Evolutionary conservation across 2,797 vertebrate genomes (phyloP).

Genomic region (Dendrocincla fuliginosa): DNA sequence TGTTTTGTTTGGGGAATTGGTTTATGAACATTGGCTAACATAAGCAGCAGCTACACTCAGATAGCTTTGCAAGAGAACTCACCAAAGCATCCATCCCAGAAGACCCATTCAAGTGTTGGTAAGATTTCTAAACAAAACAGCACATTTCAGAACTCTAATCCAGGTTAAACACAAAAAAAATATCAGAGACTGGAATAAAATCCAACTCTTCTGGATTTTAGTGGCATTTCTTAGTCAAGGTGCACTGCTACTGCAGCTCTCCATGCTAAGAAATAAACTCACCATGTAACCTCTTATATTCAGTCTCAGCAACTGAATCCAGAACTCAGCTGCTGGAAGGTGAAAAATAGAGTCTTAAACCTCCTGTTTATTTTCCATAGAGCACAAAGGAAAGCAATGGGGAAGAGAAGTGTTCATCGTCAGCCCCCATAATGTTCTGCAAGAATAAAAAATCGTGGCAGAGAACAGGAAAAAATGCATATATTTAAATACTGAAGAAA

Average conservation of each 20-base stretch:
- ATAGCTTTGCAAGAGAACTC: background rate
- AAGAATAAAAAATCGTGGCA: background rate
- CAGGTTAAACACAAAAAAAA: background rate
- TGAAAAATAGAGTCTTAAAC: background rate
- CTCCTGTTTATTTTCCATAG: background rate
- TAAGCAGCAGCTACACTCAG: background rate
- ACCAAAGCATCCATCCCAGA: background rate
- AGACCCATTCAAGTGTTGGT: background rate
- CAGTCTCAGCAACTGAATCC: background rate
- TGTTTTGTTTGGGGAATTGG: background rate
- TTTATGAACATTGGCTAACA: background rate
- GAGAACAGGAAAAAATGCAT: background rate
- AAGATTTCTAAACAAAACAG: background rate
- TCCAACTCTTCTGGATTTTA: background rate
- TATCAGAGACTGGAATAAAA: background rate
- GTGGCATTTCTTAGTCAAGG: background rate
- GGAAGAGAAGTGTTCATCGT: background rate
- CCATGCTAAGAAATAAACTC: background rate
- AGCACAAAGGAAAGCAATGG: background rate
- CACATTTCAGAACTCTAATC: background rate
- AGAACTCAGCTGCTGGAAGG: background rate
- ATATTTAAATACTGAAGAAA: background rate
- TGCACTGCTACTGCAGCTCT: background rate
- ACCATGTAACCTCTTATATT: background rate
- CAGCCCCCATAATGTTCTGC: background rate